Percentiles rank a stretch among this genome's conserved stretches.
phyloP scores from a whole-genome alignment of 2,888 invertebrate species.

The Drosophila fulvimacula region DNA sequence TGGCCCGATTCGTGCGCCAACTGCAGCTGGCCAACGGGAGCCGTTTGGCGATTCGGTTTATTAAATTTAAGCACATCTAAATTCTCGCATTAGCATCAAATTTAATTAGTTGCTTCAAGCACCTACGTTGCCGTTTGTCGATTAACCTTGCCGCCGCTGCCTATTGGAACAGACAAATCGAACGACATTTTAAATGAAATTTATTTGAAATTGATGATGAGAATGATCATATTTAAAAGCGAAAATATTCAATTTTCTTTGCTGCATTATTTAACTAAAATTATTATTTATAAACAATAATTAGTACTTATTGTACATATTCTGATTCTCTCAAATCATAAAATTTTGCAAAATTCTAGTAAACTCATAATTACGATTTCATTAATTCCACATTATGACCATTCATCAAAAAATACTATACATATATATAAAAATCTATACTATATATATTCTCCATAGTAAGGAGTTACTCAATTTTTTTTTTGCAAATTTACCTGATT shows the following conservation, averaged over 20 bases:
- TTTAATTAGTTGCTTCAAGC: slow-evolving; percentile 42
- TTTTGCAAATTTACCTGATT: not conserved
- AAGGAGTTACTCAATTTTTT: not conserved
- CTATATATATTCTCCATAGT: not conserved
- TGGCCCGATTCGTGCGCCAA: slow-evolving; percentile 9
- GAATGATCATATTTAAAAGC: not conserved
- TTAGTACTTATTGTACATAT: too few species aligned
- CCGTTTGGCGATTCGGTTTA: slow-evolving; percentile 24
- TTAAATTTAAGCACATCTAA: slow-evolving; percentile 51
- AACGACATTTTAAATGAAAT: not conserved
- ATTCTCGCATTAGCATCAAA: slow-evolving; percentile 55
- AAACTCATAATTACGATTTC: not conserved
- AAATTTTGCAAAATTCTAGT: not conserved
- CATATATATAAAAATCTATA: not conserved
- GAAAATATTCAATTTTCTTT: not conserved
- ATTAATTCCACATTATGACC: not conserved
- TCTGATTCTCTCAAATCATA: not conserved
- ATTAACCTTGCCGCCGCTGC: slow-evolving; percentile 11
- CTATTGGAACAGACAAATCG: not conserved
- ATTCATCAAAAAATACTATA: not conserved
- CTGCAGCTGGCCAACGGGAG: slow-evolving; percentile 31
- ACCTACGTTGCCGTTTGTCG: not conserved
- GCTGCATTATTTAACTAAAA: not conserved
- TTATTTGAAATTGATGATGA: not conserved
- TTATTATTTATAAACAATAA: not conserved